Conservation (phyloP, 2,113 vertebrate genomes). For the Tringa solitaria region DNA sequence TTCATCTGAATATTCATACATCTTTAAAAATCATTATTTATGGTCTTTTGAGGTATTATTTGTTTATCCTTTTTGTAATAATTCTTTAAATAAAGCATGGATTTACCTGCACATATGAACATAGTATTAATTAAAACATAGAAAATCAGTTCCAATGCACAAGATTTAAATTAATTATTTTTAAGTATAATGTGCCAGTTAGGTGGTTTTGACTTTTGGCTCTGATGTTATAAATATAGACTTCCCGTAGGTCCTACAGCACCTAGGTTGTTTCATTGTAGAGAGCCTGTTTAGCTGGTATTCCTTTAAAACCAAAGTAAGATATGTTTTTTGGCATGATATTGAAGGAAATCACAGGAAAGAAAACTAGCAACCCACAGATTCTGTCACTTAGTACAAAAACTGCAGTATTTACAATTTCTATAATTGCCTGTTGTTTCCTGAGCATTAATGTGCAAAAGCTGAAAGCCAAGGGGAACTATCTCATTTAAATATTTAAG, state of each 20-base stretch:
- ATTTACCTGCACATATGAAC: background rate
- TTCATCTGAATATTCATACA: background rate
- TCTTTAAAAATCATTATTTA: background rate
- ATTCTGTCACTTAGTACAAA: background rate
- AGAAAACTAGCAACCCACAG: background rate
- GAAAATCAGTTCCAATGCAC: constrained; percentile 6
- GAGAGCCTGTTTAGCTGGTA: background rate
- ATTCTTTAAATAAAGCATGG: background rate
- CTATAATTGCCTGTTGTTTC: background rate
- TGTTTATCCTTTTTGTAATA: background rate
- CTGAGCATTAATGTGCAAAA: background rate
- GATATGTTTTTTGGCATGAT: background rate
- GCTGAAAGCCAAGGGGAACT: background rate
- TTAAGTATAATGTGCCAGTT: constrained; percentile 40
- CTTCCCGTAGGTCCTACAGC: background rate
- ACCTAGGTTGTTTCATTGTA: background rate
- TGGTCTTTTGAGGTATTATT: background rate
- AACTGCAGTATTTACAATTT: background rate
- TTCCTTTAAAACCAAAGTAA: constrained; percentile 2
- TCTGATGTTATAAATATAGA: background rate
- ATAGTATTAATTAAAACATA: constrained; percentile 43
- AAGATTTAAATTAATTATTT: constrained; percentile 49
- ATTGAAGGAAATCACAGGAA: background rate
- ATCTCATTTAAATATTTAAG: constrained; percentile 14
- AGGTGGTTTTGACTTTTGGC: constrained; percentile 12